Conservation (phyloP, 2,888 invertebrate genomes). For the Chironomus riparius region DNA sequence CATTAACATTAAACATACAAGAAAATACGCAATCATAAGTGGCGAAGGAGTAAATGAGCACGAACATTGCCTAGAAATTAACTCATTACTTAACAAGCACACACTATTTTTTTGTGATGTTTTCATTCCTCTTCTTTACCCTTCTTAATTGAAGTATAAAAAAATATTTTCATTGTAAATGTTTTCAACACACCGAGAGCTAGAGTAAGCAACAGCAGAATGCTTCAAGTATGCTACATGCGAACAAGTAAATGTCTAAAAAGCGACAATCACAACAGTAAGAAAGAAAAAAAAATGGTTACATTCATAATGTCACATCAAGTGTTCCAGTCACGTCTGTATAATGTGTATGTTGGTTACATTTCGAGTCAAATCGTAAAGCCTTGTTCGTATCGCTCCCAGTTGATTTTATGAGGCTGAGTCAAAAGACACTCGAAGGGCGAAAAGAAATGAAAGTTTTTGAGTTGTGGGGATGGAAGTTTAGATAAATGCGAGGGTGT, state of each 20-base stretch:
- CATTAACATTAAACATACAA: too few relatives aligned
- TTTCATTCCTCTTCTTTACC: not conserved
- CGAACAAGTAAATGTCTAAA: not conserved
- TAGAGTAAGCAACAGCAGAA: not conserved
- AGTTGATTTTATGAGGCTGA: too few relatives aligned
- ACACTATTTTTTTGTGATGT: not conserved
- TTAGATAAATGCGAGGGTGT: too few relatives aligned
- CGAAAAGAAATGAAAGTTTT: too few relatives aligned
- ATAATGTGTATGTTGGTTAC: not conserved
- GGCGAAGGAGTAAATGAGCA: not conserved
- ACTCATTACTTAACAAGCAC: not conserved
- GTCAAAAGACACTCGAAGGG: too few relatives aligned
- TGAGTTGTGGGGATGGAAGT: too few relatives aligned
- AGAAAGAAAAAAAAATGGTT: not conserved
- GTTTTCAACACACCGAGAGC: not conserved
- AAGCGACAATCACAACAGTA: not conserved
- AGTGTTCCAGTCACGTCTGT: not conserved
- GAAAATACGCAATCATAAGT: too few relatives aligned
- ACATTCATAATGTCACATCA: not conserved
- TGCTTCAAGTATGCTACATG: not conserved
- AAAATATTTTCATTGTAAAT: not conserved
- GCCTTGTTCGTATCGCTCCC: too few relatives aligned
- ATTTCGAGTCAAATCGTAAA: too few relatives aligned
- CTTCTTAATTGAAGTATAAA: not conserved
- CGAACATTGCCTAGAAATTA: not conserved